Evolutionary conservation across 53 echinoderm and acorn worm genomes (phyloP).

Genomic region (Apostichopus leukothele): DNA sequence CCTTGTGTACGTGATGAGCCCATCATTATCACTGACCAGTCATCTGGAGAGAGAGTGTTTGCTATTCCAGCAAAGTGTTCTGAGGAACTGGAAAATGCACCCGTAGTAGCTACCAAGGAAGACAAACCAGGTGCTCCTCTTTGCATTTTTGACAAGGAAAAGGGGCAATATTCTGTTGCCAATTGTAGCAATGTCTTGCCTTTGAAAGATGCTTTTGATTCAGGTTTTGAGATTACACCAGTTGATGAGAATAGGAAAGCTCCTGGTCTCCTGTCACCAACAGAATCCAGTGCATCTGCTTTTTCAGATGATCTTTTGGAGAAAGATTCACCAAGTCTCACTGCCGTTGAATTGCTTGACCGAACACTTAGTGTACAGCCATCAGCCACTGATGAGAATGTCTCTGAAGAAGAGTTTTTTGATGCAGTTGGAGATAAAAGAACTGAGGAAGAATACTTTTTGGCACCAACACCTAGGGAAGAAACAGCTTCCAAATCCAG

Average conservation of each 20-base stretch:
- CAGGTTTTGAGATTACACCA: slow-evolving; percentile 26
- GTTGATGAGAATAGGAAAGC: slow-evolving; percentile 11
- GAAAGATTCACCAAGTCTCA: slow-evolving; percentile 8
- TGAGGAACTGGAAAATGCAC: slow-evolving; percentile 54
- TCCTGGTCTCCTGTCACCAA: neutral
- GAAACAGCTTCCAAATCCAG: neutral
- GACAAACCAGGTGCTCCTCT: neutral
- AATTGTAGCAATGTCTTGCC: neutral
- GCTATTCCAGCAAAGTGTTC: slow-evolving; percentile 62
- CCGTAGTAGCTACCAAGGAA: neutral
- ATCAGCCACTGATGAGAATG: neutral
- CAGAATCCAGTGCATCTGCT: neutral
- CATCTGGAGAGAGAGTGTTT: slow-evolving; percentile 60
- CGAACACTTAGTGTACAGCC: slow-evolving; percentile 18
- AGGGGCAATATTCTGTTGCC: slow-evolving; percentile 15
- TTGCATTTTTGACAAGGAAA: slow-evolving; percentile 12
- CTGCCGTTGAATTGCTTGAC: slow-evolving; percentile 15
- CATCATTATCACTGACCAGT: slow-evolving; percentile 65
- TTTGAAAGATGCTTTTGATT: slow-evolving; percentile 31
- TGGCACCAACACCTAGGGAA: slow-evolving; percentile 24
- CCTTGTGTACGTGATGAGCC: slow-evolving; percentile 42
- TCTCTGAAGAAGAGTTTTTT: slow-evolving; percentile 33
- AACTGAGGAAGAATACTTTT: slow-evolving; percentile 23
- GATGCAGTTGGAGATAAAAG: slow-evolving; percentile 38
- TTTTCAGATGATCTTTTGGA: slow-evolving; percentile 8